Conservation (phyloP, 2,113 vertebrate genomes). For the Chaetops frenatus region DNA sequence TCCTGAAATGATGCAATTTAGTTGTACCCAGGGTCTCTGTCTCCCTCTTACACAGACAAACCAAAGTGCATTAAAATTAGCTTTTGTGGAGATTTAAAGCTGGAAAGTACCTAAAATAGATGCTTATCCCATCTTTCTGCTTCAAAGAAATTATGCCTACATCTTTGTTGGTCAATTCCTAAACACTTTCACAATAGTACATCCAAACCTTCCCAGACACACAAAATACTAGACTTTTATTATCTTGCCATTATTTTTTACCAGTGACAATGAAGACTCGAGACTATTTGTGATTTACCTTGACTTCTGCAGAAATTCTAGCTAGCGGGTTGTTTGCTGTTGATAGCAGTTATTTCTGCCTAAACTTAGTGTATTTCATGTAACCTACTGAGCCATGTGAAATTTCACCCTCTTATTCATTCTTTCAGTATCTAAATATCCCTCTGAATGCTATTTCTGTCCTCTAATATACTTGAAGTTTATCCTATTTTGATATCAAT, state of each 20-base stretch:
- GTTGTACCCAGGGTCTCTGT: background rate
- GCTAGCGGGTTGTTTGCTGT: rapidly evolving
- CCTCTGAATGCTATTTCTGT: background rate
- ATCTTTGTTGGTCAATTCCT: no score
- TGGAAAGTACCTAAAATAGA: no score
- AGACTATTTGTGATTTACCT: background rate
- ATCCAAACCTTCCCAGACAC: no score
- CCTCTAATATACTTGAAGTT: background rate
- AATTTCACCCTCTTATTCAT: background rate
- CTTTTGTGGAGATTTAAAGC: no score
- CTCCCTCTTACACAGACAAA: background rate
- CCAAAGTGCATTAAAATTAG: background rate
- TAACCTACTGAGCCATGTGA: background rate
- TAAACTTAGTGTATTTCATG: background rate
- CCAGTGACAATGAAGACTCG: no score
- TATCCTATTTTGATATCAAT: background rate
- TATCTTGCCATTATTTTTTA: no score
- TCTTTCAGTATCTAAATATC: background rate
- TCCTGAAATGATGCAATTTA: background rate
- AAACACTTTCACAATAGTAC: no score
- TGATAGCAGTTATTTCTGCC: background rate
- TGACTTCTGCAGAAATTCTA: background rate
- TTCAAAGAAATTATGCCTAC: no score
- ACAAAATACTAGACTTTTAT: no score
- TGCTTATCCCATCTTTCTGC: no score